Evolutionary conservation across 2,113 vertebrate genomes (phyloP).

Genomic region (Microtus montanus): DNA sequence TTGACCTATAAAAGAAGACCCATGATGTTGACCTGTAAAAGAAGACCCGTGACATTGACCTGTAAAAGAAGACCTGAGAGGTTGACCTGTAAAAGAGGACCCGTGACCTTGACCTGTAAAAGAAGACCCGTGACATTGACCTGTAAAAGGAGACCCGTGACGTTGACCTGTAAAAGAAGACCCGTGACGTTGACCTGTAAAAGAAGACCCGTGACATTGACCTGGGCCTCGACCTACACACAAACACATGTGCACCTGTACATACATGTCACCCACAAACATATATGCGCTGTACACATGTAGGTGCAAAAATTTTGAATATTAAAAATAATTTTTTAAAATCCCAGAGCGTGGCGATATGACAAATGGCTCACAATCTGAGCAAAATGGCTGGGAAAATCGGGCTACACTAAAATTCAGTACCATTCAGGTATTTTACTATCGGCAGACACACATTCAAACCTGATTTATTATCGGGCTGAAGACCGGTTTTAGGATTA

Average conservation of each 20-base stretch:
- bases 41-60: neutral
- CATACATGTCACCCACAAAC: neutral
- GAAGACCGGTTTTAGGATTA: slow-evolving; percentile 6
- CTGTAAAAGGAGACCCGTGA: too few species aligned
- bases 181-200: too few species aligned
- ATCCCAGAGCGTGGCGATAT: neutral
- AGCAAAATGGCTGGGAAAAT: slow-evolving; percentile 9
- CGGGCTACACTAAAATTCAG: neutral
- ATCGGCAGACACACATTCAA: neutral
- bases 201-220: neutral
- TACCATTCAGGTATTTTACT: neutral
- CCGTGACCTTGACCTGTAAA: neutral
- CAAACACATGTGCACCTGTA: neutral
- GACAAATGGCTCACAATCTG: neutral
- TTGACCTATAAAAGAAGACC: too few species aligned
- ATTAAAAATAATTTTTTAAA: neutral
- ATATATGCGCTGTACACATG: neutral
- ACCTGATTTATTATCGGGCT: neutral
- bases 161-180: too few species aligned
- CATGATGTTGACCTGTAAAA: too few species aligned
- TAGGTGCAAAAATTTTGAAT: neutral
- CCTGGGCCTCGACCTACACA: too few species aligned
- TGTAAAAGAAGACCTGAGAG: too few species aligned
- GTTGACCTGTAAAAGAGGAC: neutral
- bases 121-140: too few species aligned